Evolutionary conservation across 2,113 vertebrate genomes (phyloP).

Genomic region (Carassius auratus): DNA sequence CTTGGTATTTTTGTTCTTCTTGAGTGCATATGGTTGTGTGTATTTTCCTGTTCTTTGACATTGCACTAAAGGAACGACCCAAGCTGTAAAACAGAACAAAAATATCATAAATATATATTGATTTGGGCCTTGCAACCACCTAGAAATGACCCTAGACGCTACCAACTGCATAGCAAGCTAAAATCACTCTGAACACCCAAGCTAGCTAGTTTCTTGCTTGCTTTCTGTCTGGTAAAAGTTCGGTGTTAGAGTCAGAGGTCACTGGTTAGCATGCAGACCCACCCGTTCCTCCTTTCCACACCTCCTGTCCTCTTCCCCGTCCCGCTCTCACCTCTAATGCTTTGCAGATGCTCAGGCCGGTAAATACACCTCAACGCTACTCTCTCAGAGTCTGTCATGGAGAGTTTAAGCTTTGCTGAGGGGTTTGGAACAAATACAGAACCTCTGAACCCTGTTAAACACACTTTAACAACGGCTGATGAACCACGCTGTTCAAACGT

Average conservation of each 20-base stretch:
- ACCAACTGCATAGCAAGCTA: not conserved
- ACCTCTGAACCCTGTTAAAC: not conserved
- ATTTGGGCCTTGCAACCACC: not conserved
- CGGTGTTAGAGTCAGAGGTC: not conserved
- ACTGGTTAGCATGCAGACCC: not conserved
- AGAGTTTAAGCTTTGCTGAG: not conserved
- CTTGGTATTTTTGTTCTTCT: not conserved
- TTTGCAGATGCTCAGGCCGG: slow-evolving; percentile 19
- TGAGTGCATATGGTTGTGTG: not conserved
- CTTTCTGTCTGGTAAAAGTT: not conserved
- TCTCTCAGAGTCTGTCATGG: not conserved
- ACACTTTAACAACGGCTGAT: not conserved
- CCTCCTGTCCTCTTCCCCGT: slow-evolving; percentile 24
- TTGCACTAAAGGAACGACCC: not conserved
- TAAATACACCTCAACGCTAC: not conserved
- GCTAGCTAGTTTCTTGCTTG: not conserved
- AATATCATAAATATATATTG: not conserved
- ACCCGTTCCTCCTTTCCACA: slow-evolving; percentile 28
- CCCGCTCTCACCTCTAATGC: not conserved
- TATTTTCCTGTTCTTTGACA: not conserved
- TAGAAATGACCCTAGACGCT: not conserved
- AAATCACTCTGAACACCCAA: not conserved
- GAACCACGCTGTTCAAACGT: not conserved
- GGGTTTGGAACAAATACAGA: not conserved
- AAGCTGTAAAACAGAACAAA: not conserved